These are phyloP conservation scores for Calliphora vicina DNA, from an alignment of 1,140 invertebrate species.

Conservation along the genomic window DNA sequence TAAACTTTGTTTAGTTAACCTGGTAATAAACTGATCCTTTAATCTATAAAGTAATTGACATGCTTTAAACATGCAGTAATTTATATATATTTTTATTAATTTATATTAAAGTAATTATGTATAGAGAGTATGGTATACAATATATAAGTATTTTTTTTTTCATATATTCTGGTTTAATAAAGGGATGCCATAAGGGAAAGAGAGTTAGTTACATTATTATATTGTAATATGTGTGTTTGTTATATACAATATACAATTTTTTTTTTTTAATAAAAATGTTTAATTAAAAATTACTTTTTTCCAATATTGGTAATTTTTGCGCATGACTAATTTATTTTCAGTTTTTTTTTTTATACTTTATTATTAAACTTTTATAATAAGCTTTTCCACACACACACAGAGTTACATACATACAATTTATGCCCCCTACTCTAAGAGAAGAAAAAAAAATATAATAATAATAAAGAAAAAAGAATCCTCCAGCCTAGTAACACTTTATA, in stretches of 20 bases:
- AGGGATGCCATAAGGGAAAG: neutral
- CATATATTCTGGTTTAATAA: neutral
- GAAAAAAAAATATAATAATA: neutral
- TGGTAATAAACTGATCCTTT: too few relatives aligned
- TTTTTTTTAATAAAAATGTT: constrained; percentile 27
- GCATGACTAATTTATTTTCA: constrained; percentile 29
- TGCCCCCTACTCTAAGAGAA: neutral
- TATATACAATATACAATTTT: neutral
- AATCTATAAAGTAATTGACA: too few relatives aligned
- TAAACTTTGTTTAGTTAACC: too few relatives aligned
- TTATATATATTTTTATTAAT: too few relatives aligned
- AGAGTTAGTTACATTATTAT: neutral
- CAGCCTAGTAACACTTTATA: constrained; percentile 30
- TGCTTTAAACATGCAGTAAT: too few relatives aligned
- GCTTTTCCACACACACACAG: constrained; percentile 8
- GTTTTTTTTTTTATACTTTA: constrained; percentile 9
- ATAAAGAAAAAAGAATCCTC: neutral
- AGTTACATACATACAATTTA: neutral
- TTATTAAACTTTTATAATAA: constrained; percentile 35
- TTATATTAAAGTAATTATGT: too few relatives aligned
- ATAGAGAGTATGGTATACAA: too few relatives aligned
- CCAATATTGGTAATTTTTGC: constrained; percentile 35
- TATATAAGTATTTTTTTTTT: neutral
- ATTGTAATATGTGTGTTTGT: neutral
- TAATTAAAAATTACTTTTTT: constrained; percentile 28